Evolutionary conservation across 2,113 vertebrate species (phyloP).

Genomic region (Antechinus stuartii): DNA sequence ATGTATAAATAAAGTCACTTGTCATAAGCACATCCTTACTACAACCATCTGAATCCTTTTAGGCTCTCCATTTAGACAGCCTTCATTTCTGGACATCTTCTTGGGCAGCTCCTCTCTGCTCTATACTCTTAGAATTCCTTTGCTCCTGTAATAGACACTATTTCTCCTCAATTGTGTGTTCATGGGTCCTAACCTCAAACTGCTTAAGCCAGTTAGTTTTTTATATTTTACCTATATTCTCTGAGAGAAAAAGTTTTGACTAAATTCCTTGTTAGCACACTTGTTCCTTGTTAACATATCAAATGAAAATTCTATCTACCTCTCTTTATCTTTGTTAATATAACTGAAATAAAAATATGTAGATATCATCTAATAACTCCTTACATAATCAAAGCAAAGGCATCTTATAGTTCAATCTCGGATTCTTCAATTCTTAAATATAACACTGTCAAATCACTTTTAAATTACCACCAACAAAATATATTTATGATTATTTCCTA

Average conservation of each 20-base stretch:
- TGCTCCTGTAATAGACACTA: background rate
- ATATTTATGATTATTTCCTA: background rate
- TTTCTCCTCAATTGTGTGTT: background rate
- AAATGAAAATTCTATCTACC: background rate
- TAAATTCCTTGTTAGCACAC: background rate
- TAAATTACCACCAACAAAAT: background rate
- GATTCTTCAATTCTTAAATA: conserved; percentile 8
- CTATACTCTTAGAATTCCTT: background rate
- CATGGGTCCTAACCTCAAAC: background rate
- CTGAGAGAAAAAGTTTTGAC: background rate
- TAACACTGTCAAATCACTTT: background rate
- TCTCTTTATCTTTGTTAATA: background rate
- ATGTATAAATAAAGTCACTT: background rate
- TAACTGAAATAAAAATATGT: background rate
- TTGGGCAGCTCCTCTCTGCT: background rate
- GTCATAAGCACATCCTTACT: background rate
- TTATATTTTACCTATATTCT: background rate
- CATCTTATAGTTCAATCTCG: background rate
- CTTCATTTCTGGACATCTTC: background rate
- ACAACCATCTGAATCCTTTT: background rate
- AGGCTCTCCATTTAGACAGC: background rate
- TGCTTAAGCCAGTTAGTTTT: background rate
- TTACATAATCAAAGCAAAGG: background rate
- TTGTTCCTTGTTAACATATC: background rate
- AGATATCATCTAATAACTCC: background rate